Evolutionary conservation across 2,888 invertebrate genomes (phyloP).

Genomic region (Fissipunctia ypsillon): DNA sequence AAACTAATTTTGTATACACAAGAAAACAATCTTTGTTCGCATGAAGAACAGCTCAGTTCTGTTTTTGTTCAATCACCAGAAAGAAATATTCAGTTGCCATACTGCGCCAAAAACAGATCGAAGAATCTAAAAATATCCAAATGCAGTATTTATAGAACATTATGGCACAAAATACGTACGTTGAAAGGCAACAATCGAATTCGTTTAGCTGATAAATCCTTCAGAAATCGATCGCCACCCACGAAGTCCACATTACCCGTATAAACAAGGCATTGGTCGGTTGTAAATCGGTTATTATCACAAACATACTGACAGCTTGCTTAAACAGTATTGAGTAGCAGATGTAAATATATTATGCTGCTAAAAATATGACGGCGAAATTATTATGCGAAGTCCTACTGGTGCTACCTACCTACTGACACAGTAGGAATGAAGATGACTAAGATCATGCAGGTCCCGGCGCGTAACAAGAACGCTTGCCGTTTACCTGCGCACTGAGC

Average conservation of each 20-base stretch:
- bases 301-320: constrained; percentile 57
- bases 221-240: constrained; percentile 52
- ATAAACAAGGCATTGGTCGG: constrained; percentile 41
- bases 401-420: neutral
- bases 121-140: constrained; percentile 19
- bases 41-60: neutral
- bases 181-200: constrained; percentile 23
- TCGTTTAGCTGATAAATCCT: constrained; percentile 50
- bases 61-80: constrained; percentile 15
- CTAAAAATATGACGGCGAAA: constrained; percentile 40
- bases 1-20: too few relatives aligned
- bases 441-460: too few relatives aligned
- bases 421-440: neutral
- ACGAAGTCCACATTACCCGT: constrained; percentile 25
- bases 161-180: neutral
- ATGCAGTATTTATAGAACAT: constrained; percentile 33
- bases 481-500: too few relatives aligned
- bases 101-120: constrained; percentile 13
- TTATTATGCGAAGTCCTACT: constrained; percentile 1
- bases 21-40: neutral
- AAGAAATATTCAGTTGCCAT: constrained; percentile 30
- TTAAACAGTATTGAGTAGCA: constrained; percentile 40
- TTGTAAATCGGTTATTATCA: constrained; percentile 51
- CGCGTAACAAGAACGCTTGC: too few relatives aligned
- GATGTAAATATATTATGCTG: constrained; percentile 52